A percentile compares a stretch with the other conserved stretches of the same genome.
Evolutionary conservation across 2,113 vertebrate genomes (phyloP).

Genomic region (Mus spicilegus): DNA sequence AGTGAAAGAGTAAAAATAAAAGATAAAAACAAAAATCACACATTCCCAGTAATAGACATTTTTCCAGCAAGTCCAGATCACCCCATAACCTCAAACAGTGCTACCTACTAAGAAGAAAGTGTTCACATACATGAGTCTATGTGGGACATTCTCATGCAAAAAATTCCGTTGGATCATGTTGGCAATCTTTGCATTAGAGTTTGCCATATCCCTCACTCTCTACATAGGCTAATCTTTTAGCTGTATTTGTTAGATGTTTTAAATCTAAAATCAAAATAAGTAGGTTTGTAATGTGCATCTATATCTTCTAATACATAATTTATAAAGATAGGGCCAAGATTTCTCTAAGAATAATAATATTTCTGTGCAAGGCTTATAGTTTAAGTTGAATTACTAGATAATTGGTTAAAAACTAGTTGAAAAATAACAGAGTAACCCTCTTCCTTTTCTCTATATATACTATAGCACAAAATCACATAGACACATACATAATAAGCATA

Average conservation of each 20-base stretch:
- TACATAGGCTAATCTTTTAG: neutral
- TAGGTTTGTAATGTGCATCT: neutral
- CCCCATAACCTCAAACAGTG: neutral
- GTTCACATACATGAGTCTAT: neutral
- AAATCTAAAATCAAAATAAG: neutral
- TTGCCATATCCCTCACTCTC: neutral
- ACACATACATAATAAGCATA: too few species aligned
- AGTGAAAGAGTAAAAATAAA: too few species aligned
- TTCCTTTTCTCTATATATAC: too few species aligned
- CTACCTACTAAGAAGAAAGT: neutral
- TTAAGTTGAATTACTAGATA: too few species aligned
- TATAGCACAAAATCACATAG: too few species aligned
- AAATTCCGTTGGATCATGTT: neutral
- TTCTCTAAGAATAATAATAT: neutral
- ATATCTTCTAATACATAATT: neutral
- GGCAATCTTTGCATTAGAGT: neutral
- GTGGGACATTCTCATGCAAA: too few species aligned
- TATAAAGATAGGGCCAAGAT: neutral
- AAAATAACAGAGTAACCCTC: too few species aligned
- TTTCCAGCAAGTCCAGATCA: neutral
- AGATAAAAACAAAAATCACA: too few species aligned
- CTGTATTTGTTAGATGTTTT: neutral
- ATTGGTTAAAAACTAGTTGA: too few species aligned
- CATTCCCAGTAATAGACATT: neutral
- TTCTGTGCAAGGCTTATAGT: too few species aligned